phyloP scores from a whole-genome alignment of 64 coral and sea anemone genomes.

The Stichodactyla helianthus region DNA sequence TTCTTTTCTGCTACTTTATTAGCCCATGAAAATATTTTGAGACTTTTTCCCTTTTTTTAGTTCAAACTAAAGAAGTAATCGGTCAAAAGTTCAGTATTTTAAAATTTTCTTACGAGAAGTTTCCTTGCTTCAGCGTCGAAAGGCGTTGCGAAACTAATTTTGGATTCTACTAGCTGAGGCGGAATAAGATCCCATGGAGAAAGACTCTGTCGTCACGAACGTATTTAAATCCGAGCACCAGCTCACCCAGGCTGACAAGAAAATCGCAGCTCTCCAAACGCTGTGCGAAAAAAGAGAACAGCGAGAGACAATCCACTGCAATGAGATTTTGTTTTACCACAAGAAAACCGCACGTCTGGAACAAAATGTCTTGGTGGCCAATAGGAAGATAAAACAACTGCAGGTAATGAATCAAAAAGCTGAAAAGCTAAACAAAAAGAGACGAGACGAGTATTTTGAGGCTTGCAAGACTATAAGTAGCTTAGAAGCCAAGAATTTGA shows the following conservation, averaged over 20 bases:
- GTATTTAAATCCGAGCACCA: slow-evolving; percentile 2
- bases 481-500: slow-evolving; percentile 1
- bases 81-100: neutral
- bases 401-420: slow-evolving; percentile 32
- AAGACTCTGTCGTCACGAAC: neutral
- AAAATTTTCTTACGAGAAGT: neutral
- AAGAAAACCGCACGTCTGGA: slow-evolving; percentile 28
- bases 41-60: too few relatives aligned
- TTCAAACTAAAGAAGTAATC: too few relatives aligned
- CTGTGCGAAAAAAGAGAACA: slow-evolving; percentile 13
- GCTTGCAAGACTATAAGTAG: slow-evolving; percentile 32
- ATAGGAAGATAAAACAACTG: slow-evolving; percentile 17
- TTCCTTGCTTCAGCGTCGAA: neutral
- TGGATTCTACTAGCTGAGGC: neutral
- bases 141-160: neutral
- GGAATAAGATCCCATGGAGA: neutral
- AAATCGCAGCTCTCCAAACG: slow-evolving; percentile 11
- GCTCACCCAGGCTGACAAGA: slow-evolving; percentile 3
- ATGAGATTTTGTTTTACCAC: slow-evolving; percentile 36
- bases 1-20: too few relatives aligned
- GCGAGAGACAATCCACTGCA: slow-evolving; percentile 12
- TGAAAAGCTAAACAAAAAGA: slow-evolving; percentile 35
- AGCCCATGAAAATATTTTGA: too few relatives aligned
- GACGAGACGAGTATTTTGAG: slow-evolving; percentile 39
- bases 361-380: slow-evolving; percentile 32